Evolutionary conservation across 2,113 vertebrate genomes (phyloP).

Genomic region (Felis catus): F.catus_Fca126_mat1.0 CM031420.1:2312001-2312500

Average conservation of each 20-base stretch:
- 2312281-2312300: not conserved
- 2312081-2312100: not conserved
- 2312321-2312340: accelerated
- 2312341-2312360: not conserved
- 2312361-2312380: too few species aligned
- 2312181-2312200: accelerated
- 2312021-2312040: not conserved
- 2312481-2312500: not conserved
- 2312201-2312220: accelerated
- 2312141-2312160: not conserved
- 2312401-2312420: too few species aligned
- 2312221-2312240: accelerated
- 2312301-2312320: not conserved
- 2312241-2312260: not conserved
- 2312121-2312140: not conserved
- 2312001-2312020: accelerated
- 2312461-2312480: not conserved
- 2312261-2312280: not conserved
- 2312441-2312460: not conserved
- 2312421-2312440: not conserved
- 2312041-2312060: not conserved
- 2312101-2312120: not conserved
- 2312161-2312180: not conserved
- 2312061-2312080: not conserved
- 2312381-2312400: not conserved